Percentiles rank a stretch among this genome's conserved stretches.
phyloP scores from a whole-genome alignment of 2,797 vertebrate species.

The Halcyon chelicuti region DNA sequence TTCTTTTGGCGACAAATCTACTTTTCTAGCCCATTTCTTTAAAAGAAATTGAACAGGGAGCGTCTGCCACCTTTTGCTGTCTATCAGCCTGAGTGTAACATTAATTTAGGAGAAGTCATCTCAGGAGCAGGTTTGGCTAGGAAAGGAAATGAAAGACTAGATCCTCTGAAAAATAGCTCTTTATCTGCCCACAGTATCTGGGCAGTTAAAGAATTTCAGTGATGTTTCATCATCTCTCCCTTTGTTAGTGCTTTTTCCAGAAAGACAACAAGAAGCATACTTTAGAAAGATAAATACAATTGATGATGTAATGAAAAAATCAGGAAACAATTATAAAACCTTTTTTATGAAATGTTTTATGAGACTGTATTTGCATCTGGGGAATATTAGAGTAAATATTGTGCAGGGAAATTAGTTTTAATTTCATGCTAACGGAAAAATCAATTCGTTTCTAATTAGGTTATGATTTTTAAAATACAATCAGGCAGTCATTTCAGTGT shows the following conservation, averaged over 20 bases:
- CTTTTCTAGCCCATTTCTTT: slow-evolving; percentile 53
- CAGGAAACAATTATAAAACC: slow-evolving; percentile 73
- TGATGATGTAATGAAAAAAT: slow-evolving; percentile 72
- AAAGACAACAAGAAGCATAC: slow-evolving; percentile 15
- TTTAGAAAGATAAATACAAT: slow-evolving; percentile 57
- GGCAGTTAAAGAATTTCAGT: slow-evolving; percentile 52
- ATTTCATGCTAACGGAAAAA: slow-evolving; percentile 79
- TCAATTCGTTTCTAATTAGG: slow-evolving; percentile 74
- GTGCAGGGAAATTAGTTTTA: slow-evolving; percentile 77
- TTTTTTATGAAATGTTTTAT: slow-evolving; percentile 74
- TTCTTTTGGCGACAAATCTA: slow-evolving; percentile 69
- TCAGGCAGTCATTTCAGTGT: slow-evolving; percentile 73
- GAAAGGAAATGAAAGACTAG: slow-evolving; percentile 52
- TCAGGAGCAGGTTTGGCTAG: neutral
- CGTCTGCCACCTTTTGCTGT: slow-evolving; percentile 60
- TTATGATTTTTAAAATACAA: slow-evolving; percentile 77
- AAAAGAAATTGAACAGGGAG: slow-evolving; percentile 42
- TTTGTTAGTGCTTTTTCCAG: slow-evolving; percentile 4
- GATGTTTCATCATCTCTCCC: slow-evolving; percentile 23
- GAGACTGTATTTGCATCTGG: slow-evolving; percentile 74
- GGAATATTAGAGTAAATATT: slow-evolving; percentile 78
- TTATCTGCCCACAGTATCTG: neutral
- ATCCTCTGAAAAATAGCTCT: slow-evolving; percentile 13
- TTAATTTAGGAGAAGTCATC: slow-evolving; percentile 64
- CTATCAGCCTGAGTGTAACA: slow-evolving; percentile 39